These are phyloP conservation scores for Pollimyrus isidori DNA, from an alignment of 2,113 vertebrate species.

Conservation along the genomic window DNA sequence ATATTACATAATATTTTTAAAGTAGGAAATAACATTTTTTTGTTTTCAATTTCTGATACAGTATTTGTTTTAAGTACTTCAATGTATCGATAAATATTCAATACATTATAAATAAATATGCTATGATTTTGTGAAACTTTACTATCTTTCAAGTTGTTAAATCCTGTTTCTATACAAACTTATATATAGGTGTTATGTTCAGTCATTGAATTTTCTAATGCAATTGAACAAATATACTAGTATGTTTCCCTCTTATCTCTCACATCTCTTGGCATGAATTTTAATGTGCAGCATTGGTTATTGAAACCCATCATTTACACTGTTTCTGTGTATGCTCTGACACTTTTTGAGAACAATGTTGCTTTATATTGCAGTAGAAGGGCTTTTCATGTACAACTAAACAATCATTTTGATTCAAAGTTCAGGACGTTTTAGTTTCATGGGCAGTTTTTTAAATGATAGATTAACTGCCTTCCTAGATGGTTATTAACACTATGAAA, in stretches of 20 bases:
- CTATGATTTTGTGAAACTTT: background rate
- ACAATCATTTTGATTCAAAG: background rate
- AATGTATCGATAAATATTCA: background rate
- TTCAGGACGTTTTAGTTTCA: background rate
- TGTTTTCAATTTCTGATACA: background rate
- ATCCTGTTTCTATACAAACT: background rate
- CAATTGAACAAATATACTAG: background rate
- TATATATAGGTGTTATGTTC: background rate
- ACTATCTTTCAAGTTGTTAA: background rate
- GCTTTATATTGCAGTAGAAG: background rate
- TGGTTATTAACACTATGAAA: background rate
- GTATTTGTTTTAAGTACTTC: background rate
- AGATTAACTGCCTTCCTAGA: background rate
- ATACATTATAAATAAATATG: background rate
- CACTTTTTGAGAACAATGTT: background rate
- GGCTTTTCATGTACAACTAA: conserved; percentile 2
- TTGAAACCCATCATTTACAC: background rate
- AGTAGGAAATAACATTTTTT: background rate
- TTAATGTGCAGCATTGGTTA: background rate
- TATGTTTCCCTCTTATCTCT: background rate
- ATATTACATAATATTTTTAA: background rate
- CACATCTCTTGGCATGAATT: background rate
- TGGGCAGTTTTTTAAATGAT: background rate
- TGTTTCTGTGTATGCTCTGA: background rate
- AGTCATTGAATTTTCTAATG: background rate